Base-by-base conservation (phyloP, 2,113 vertebrate genomes). In the Phoenicopterus ruber region DNA sequence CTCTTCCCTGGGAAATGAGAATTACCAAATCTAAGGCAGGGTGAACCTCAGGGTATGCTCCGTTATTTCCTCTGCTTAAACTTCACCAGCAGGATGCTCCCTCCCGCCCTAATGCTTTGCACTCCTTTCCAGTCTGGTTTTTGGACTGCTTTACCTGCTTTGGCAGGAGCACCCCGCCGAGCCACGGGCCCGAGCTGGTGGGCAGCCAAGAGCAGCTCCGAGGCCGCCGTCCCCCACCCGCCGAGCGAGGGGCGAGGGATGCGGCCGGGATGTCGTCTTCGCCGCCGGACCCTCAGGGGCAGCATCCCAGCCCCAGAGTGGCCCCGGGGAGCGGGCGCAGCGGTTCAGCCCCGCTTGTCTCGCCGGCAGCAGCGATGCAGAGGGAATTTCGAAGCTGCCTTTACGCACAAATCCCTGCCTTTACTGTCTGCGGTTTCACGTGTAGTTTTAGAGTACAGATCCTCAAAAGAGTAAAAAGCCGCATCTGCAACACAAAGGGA, bases 221-320 rank as follows among this genome's bases (percentile, higher is more conserved):
- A 61, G 34, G 55, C 36, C 40, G 25, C 36, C 6, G 6, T 44
- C 9, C 11, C 36, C 17, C 10, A 17, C 11, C 31, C 4, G 3
- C 22, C 0, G 0, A 73, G 52, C 38, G 4, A 50, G 59, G 29
- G 47, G 26, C 1, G 4, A 42, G 47, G 69, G 54, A 40, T 17
- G 38, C 2, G 1, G 17, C 66, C 4, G 3, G 50, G 58, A 29
- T 65, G 57, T 77, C 29, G 11, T 18, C 25, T 8, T 36, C 47
- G 40, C 1, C 0, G 47, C 54, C 31, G 63, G 57, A 55, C 28
- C 36, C 31, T 19, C 36, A 25, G 42, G 44, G 54, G 38, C 54
- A 29, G 32, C 66, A 34, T 31, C 36, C 46, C n/a, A 36, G 21
- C 22, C 34, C 47, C 2, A 1, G 40, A 47, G 25, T 31, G 36